Base-by-base conservation (phyloP, 2,888 invertebrate species). In the Herminia tarsipennalis region DNA sequence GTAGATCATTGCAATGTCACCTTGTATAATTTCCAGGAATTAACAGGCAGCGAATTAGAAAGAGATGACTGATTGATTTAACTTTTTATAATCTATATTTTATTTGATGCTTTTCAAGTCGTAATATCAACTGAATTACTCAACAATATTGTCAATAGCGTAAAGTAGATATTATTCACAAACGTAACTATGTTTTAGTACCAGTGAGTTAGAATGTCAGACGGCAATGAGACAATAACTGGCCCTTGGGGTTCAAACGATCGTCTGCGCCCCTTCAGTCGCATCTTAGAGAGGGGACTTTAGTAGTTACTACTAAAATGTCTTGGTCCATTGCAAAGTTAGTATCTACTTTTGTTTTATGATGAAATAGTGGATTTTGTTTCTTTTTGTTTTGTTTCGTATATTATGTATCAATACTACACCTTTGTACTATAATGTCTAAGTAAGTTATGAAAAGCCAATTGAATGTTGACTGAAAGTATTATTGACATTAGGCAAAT, bases 161-260 rank as follows among this genome's bases (percentile, higher is more conserved):
- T 13, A 9, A 9, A 20, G 3, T 13, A 16, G 20, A 12, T 4
- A 21, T 16, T 22, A 5, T 29, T 8, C 8, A 10, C 29, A 16
- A 14, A 28, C 20, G 12, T 27, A 13, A 28, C 28, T 36, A 29
- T 22, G 17, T 56, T 47, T 47, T 48, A 47, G 50, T 41, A 51
- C 43, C 57, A 64, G 21, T 56, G 56, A 66, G 69, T 59, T 53
- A 59, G 52, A 55, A 68, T 57, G 72, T 70, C 63, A 60, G 58
- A 47, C 47, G 41, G 27, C 67, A 68, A 78, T 76, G 81, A 74
- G 77, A 85, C 83, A 85, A 86, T 84, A 84, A 85, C 76, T 81
- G 86, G 78, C 83, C 71, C 77, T 48, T 54, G 73, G 82, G 81
- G 75, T 56, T 55, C 52, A 47, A 36, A 54, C 57, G 66, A 70